phyloP scores from a whole-genome alignment of 2,888 invertebrate species.

The Altica lythri region DNA sequence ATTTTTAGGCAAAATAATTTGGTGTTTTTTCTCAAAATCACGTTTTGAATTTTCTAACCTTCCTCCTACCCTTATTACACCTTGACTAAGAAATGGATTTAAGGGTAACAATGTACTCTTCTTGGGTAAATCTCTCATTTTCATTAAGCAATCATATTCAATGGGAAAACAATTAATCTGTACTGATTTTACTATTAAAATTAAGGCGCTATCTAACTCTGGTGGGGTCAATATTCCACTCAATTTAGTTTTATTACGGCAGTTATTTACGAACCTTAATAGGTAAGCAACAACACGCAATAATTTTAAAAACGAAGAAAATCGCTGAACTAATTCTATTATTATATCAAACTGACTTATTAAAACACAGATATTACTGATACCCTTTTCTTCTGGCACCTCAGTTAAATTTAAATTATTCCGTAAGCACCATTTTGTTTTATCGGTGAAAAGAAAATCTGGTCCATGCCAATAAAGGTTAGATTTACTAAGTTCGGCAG shows the following conservation, averaged over 20 bases:
- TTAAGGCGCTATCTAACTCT: neutral
- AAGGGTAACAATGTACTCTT: conserved; percentile 11
- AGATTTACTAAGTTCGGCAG: too few species aligned
- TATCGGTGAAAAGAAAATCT: too few species aligned
- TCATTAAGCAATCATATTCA: neutral
- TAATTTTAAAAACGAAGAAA: conserved; percentile 7
- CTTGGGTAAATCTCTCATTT: neutral
- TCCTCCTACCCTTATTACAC: conserved; percentile 23
- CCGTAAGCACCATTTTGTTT: too few species aligned
- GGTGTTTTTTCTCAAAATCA: conserved; percentile 22
- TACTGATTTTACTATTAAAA: neutral
- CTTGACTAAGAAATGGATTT: conserved; percentile 18
- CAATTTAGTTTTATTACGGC: neutral
- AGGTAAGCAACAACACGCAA: neutral
- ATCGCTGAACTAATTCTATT: neutral
- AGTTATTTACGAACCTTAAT: conserved; percentile 11
- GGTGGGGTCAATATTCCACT: neutral
- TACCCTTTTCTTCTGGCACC: too few species aligned
- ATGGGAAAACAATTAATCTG: neutral
- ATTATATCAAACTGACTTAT: too few species aligned
- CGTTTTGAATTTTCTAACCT: conserved; percentile 20
- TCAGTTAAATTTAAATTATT: too few species aligned
- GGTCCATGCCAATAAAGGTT: too few species aligned
- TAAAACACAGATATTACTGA: too few species aligned
- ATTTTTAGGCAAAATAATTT: conserved; percentile 20